These are phyloP conservation scores for Micoletzkya japonica DNA, from an alignment of 2,888 invertebrate species.

Conservation along the genomic window DNA sequence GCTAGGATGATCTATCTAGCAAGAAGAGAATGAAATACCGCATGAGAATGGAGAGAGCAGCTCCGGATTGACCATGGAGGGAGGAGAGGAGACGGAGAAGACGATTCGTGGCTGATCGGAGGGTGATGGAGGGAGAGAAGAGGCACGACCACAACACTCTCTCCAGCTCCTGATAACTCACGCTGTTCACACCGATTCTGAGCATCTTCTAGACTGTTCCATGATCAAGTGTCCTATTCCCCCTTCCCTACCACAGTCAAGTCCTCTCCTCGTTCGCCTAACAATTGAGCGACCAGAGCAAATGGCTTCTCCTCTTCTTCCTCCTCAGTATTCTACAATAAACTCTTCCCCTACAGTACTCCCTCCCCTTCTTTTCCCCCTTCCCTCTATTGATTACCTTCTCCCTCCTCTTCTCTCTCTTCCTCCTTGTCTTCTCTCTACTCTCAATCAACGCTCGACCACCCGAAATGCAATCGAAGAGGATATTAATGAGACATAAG, in stretches of 20 bases:
- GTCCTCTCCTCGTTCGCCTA: neutral
- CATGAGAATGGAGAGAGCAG: conserved; percentile 3
- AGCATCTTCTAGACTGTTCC: too few species aligned
- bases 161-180: neutral
- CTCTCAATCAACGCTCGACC: neutral
- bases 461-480: neutral
- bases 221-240: too few species aligned
- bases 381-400: conserved; percentile 5
- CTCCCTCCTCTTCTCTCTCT: neutral
- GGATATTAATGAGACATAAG: neutral
- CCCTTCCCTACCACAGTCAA: conserved; percentile 10
- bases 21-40: neutral
- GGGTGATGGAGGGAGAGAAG: conserved; percentile 39
- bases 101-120: conserved; percentile 35
- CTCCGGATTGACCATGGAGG: conserved; percentile 8
- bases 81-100: conserved; percentile 33
- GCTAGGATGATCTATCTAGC: too few species aligned
- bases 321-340: neutral
- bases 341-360: neutral
- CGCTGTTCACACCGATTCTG: neutral
- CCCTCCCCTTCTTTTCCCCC: neutral
- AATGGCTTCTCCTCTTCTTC: neutral
- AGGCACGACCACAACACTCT: conserved; percentile 34
- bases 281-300: neutral
- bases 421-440: conserved; percentile 3